These are phyloP conservation scores for Ophion slaviceki DNA, from an alignment of 2,888 invertebrate species.

Conservation along the genomic window DNA sequence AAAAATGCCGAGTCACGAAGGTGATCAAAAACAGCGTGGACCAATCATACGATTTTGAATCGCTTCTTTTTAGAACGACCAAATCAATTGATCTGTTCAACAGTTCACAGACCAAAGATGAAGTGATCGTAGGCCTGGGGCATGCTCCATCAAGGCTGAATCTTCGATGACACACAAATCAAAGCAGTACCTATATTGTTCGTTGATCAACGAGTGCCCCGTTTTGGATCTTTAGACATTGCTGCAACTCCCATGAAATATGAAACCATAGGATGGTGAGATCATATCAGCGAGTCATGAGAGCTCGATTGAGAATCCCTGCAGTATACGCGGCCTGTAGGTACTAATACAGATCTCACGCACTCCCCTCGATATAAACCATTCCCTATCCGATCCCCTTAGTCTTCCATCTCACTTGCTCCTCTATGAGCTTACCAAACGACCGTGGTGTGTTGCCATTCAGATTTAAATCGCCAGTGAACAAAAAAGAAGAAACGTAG, in stretches of 20 bases:
- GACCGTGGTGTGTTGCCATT: constrained; percentile 80
- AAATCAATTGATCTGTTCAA: too few relatives aligned
- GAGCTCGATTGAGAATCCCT: constrained; percentile 73
- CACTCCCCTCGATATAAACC: constrained; percentile 81
- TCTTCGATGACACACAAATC: not conserved
- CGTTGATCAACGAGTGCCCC: not conserved
- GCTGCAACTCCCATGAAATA: constrained; percentile 22
- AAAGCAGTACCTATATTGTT: not conserved
- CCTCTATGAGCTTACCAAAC: constrained; percentile 69
- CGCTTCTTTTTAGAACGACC: too few relatives aligned
- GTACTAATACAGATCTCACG: constrained; percentile 83
- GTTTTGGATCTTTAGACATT: not conserved
- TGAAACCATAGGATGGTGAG: not conserved
- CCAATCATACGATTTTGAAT: too few relatives aligned
- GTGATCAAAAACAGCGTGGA: too few relatives aligned
- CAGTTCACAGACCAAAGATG: too few relatives aligned
- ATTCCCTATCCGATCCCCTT: constrained; percentile 75
- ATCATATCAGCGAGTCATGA: constrained; percentile 3
- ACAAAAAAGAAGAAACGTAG: constrained; percentile 71
- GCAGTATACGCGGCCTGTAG: constrained; percentile 71
- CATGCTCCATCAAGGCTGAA: too few relatives aligned
- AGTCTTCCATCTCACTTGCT: constrained; percentile 53
- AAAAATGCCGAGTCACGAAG: too few relatives aligned
- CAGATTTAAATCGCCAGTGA: constrained; percentile 82
- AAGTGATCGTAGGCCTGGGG: too few relatives aligned